These are phyloP conservation scores for Drosophila lutescens DNA, from an alignment of 2,888 invertebrate genomes.

Conservation along the genomic window DNA sequence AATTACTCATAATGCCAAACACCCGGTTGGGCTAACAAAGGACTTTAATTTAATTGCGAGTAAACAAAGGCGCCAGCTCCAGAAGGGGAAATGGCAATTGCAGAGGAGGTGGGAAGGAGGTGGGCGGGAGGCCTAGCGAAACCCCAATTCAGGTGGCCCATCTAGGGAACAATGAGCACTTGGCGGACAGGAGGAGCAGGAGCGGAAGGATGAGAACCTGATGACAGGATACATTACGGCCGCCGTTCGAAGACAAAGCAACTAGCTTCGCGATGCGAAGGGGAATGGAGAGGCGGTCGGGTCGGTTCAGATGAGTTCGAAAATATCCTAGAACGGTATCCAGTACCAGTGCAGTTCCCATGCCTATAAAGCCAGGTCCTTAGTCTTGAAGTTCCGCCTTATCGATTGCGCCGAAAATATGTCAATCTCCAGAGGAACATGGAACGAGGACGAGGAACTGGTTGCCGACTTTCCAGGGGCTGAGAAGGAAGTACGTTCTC, in stretches of 20 bases:
- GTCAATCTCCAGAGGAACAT: constrained; percentile 17
- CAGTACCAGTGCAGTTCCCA: too few species aligned
- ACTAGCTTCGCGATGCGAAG: not conserved
- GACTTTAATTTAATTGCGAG: constrained; percentile 53
- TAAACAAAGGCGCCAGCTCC: constrained; percentile 49
- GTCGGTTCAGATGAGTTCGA: not conserved
- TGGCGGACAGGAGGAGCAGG: not conserved
- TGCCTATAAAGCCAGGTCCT: not conserved
- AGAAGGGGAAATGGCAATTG: constrained; percentile 1
- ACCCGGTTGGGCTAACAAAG: constrained; percentile 49
- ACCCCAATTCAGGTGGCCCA: constrained; percentile 13
- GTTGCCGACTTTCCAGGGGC: not conserved
- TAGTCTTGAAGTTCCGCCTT: not conserved
- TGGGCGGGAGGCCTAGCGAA: not conserved
- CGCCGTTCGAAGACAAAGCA: constrained; percentile 17
- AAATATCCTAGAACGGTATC: constrained; percentile 1
- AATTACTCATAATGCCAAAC: constrained; percentile 44
- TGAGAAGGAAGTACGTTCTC: constrained; percentile 2
- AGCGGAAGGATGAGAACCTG: constrained; percentile 36
- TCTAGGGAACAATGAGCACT: constrained; percentile 8
- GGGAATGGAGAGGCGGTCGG: too few species aligned
- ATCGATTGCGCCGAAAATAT: constrained; percentile 52
- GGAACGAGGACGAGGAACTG: not conserved
- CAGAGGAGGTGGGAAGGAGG: not conserved
- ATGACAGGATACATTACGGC: constrained; percentile 47